Percentiles rank a stretch among this genome's conserved stretches.
These are phyloP conservation scores for Pangasius larnaudii DNA, from an alignment of 2,797 vertebrate species.

Conservation along the genomic window DNA sequence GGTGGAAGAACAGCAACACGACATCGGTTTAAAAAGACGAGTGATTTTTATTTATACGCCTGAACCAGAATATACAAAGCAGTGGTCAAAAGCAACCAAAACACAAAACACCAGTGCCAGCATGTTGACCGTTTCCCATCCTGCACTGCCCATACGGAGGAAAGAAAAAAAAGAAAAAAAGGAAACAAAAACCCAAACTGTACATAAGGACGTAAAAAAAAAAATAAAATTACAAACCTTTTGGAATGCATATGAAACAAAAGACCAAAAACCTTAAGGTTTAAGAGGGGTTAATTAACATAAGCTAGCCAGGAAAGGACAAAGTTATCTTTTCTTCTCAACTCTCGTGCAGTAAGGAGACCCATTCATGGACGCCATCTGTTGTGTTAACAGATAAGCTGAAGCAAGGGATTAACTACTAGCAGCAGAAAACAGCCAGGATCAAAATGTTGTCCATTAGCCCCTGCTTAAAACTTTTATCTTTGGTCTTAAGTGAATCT, in stretches of 20 bases:
- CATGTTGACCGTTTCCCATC: slow-evolving; percentile 70
- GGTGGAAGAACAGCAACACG: not conserved
- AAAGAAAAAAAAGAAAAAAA: slow-evolving; percentile 69
- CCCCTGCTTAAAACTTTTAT: slow-evolving; percentile 84
- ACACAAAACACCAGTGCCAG: slow-evolving; percentile 69
- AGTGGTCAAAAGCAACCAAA: slow-evolving; percentile 83
- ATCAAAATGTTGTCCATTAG: slow-evolving; percentile 76
- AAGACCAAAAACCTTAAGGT: slow-evolving; percentile 81
- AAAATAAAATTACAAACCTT: slow-evolving; percentile 78
- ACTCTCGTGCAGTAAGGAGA: slow-evolving; percentile 64
- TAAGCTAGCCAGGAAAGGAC: slow-evolving; percentile 65
- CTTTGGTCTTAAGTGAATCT: slow-evolving; percentile 87
- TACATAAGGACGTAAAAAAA: slow-evolving; percentile 69
- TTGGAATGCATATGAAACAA: slow-evolving; percentile 83
- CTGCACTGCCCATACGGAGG: slow-evolving; percentile 70
- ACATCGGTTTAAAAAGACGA: slow-evolving; percentile 81
- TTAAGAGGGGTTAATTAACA: slow-evolving; percentile 85
- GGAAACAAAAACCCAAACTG: slow-evolving; percentile 66
- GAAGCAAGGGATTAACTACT: slow-evolving; percentile 73
- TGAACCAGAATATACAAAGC: slow-evolving; percentile 91
- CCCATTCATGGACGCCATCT: slow-evolving; percentile 75
- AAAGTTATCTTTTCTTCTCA: slow-evolving; percentile 61
- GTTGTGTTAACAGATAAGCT: slow-evolving; percentile 76
- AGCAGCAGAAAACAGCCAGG: slow-evolving; percentile 77
- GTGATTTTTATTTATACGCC: slow-evolving; percentile 82